These are phyloP conservation scores for Odobenus rosmarus DNA, from an alignment of 2,113 vertebrate species.

Conservation along the genomic window DNA sequence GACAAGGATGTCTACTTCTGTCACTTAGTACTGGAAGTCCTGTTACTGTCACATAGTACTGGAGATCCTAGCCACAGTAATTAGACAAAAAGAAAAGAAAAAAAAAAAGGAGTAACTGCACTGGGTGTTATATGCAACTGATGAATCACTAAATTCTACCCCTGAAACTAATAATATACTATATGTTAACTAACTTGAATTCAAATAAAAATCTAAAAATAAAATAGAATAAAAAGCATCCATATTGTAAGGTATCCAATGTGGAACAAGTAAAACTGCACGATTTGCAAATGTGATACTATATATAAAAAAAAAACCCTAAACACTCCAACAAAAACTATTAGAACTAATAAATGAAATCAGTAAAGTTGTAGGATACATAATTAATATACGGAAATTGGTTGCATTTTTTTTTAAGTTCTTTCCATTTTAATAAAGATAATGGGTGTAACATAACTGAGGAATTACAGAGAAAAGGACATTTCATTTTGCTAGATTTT, in stretches of 20 bases:
- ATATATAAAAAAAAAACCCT: background rate
- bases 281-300: background rate
- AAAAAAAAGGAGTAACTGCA: background rate
- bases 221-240: background rate
- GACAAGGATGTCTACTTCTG: background rate
- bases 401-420: background rate
- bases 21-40: background rate
- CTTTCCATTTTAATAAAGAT: slow-evolving; percentile 77
- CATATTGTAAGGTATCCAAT: background rate
- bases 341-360: background rate
- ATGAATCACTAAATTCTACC: background rate
- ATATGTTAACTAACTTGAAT: background rate
- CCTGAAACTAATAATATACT: background rate
- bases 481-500: slow-evolving; percentile 38
- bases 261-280: background rate
- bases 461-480: slow-evolving; percentile 12
- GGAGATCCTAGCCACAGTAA: background rate
- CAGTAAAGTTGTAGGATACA: background rate
- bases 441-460: slow-evolving; percentile 32
- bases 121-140: background rate
- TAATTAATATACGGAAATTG: background rate
- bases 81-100: background rate
- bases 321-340: background rate
- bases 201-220: background rate
- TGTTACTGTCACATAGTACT: background rate